Conservation (phyloP, 2,797 vertebrate genomes). For the Mormyrops boulengeri region DNA sequence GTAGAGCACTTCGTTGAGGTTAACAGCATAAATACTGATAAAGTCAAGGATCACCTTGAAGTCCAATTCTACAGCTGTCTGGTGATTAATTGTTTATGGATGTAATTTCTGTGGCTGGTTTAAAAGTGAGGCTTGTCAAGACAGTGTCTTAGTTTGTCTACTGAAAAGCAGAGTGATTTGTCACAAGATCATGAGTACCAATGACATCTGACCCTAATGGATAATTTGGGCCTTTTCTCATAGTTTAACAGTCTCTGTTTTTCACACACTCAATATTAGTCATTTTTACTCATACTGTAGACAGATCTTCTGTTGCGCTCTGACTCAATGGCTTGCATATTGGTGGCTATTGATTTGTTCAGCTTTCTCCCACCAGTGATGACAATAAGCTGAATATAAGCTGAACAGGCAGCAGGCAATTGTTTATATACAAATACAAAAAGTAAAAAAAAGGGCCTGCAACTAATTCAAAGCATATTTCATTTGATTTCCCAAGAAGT, state of each 20-base stretch:
- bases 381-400: slow-evolving; percentile 28
- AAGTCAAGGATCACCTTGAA: slow-evolving; percentile 35
- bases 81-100: slow-evolving; percentile 31
- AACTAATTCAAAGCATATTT: slow-evolving; percentile 35
- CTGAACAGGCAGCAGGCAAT: slow-evolving; percentile 47
- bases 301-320: slow-evolving; percentile 29
- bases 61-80: slow-evolving; percentile 35
- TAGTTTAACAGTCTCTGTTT: slow-evolving; percentile 44
- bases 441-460: slow-evolving; percentile 56
- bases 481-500: slow-evolving; percentile 39
- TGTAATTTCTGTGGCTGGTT: slow-evolving; percentile 40
- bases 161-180: slow-evolving; percentile 36
- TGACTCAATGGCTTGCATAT: slow-evolving; percentile 59
- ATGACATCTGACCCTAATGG: slow-evolving; percentile 34
- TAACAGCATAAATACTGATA: slow-evolving; percentile 48
- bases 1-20: slow-evolving; percentile 45
- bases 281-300: slow-evolving; percentile 30
- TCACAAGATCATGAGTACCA: slow-evolving; percentile 45
- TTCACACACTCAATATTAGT: slow-evolving; percentile 29
- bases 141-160: slow-evolving; percentile 32
- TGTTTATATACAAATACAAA: slow-evolving; percentile 64
- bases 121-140: slow-evolving; percentile 39
- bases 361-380: slow-evolving; percentile 34
- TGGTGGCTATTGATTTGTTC: slow-evolving; percentile 35
- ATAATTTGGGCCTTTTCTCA: slow-evolving; percentile 31